Conservation (phyloP, 2,888 invertebrate species). For the Melanotus villosus region DNA sequence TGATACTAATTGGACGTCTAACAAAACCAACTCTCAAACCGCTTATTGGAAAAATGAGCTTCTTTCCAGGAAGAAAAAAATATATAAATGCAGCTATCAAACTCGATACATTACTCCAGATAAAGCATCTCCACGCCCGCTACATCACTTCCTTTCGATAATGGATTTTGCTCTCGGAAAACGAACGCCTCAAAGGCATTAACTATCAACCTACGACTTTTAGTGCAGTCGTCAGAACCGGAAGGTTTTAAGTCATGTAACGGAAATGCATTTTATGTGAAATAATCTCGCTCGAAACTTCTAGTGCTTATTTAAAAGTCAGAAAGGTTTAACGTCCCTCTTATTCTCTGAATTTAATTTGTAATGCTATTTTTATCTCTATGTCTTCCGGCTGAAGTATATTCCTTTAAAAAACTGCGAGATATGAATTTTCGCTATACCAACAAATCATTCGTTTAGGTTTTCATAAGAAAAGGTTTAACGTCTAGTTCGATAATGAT, state of each 20-base stretch:
- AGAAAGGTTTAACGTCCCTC: too few species aligned
- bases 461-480: too few species aligned
- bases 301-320: too few species aligned
- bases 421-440: too few species aligned
- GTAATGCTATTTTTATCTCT: too few species aligned
- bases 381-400: too few species aligned
- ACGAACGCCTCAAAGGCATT: slow-evolving; percentile 4
- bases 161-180: slow-evolving; percentile 17
- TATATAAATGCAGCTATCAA: slow-evolving; percentile 22
- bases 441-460: too few species aligned
- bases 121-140: slow-evolving; percentile 2
- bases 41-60: slow-evolving; percentile 4
- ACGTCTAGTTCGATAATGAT: too few species aligned
- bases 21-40: neutral
- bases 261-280: neutral
- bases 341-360: too few species aligned
- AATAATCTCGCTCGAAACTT: too few species aligned
- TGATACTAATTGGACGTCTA: too few species aligned
- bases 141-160: slow-evolving; percentile 24
- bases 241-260: neutral
- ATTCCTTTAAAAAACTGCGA: too few species aligned
- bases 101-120: slow-evolving; percentile 12
- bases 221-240: neutral
- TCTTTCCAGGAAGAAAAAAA: neutral
- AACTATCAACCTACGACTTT: slow-evolving; percentile 11